Percentiles rank a stretch among this genome's conserved stretches.
Conservation (phyloP, 2,797 vertebrate species). For the Setipinna tenuifilis region DNA sequence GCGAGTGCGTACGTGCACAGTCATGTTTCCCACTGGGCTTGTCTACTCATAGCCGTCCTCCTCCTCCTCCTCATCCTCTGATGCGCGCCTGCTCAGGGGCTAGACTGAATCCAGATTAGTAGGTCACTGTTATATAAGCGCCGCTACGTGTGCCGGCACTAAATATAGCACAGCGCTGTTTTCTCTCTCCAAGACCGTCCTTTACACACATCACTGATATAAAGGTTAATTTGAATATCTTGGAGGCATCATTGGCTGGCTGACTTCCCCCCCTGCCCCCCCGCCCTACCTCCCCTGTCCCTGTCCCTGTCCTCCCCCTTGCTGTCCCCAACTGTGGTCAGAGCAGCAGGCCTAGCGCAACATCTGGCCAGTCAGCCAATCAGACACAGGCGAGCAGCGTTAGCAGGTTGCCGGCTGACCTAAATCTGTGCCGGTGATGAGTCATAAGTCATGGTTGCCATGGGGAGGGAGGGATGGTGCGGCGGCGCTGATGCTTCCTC, state of each 20-base stretch:
- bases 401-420: constrained; percentile 25
- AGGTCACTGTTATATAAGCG: constrained; percentile 69
- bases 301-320: not conserved
- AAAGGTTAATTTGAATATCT: constrained; percentile 22
- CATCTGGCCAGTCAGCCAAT: not conserved
- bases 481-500: not conserved
- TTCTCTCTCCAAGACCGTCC: not conserved
- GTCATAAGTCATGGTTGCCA: constrained; percentile 39
- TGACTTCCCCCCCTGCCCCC: not conserved
- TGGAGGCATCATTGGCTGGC: not conserved
- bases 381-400: not conserved
- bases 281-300: too few relatives aligned
- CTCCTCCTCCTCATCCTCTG: constrained; percentile 47
- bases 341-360: not conserved
- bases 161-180: constrained; percentile 17
- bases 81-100: constrained; percentile 36
- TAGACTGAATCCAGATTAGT: constrained; percentile 67
- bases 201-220: not conserved
- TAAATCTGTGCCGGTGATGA: constrained; percentile 38
- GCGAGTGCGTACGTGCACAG: not conserved
- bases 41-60: not conserved
- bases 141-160: constrained; percentile 43
- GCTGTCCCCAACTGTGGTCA: not conserved
- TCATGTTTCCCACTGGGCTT: constrained; percentile 19
- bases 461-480: constrained; percentile 1